These are phyloP conservation scores for Mormyrus proboscirostris DNA, from an alignment of 2,797 vertebrate genomes.

Conservation along the genomic window DNA sequence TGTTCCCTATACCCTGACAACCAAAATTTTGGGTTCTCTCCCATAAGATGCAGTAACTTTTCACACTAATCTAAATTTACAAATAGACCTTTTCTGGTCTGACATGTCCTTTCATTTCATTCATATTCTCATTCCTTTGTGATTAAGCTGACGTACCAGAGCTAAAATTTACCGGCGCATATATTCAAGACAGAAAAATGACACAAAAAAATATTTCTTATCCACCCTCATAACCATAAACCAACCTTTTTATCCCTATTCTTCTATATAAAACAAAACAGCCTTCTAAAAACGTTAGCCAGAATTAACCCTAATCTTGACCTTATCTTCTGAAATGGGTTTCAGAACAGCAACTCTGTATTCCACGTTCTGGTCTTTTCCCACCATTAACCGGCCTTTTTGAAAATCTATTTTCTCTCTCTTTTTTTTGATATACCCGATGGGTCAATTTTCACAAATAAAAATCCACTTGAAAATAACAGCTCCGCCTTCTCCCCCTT, in stretches of 20 bases:
- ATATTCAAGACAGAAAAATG: neutral
- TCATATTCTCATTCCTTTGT: neutral
- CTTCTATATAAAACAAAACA: neutral
- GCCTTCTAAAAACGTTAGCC: neutral
- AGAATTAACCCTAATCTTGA: constrained; percentile 15
- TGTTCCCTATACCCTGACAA: neutral
- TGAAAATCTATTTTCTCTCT: neutral
- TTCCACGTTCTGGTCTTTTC: constrained; percentile 4
- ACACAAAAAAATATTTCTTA: neutral
- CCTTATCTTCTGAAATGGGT: neutral
- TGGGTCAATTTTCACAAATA: neutral
- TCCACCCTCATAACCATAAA: neutral
- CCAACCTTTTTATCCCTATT: neutral
- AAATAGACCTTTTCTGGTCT: constrained; percentile 7
- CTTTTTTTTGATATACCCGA: neutral
- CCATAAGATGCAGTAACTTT: neutral
- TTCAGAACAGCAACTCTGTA: neutral
- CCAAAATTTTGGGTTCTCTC: neutral
- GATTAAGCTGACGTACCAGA: neutral
- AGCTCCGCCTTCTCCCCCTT: neutral
- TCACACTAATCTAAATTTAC: constrained; percentile 3
- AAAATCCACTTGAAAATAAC: constrained; percentile 12
- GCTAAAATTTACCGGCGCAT: neutral
- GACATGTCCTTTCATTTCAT: neutral
- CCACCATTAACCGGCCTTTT: neutral